Base-by-base conservation (phyloP, 2,888 invertebrate genomes). In the Hemaris fuciformis region DNA sequence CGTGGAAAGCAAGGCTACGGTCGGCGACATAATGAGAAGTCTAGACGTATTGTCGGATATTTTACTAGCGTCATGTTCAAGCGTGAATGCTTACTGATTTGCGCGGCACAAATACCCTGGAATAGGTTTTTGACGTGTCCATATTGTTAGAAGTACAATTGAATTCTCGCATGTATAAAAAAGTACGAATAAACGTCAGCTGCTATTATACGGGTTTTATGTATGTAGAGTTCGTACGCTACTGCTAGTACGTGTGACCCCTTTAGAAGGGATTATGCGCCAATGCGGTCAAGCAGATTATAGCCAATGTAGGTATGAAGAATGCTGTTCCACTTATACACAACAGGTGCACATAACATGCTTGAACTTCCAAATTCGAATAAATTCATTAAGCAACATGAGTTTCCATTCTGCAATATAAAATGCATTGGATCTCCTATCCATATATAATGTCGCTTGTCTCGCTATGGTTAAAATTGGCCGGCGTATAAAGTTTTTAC, bases 31-130 rank as follows among this genome's bases (percentile, higher is more conserved):
- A 78, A 84, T 83, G 81, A 79, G 79, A 79, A 80, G 84, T 84
- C 87, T 87, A 85, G 85, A 85, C 85, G 71, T 66, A 79, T 77
- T 83, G 81, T 81, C 67, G 23, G 38, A 48, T 27, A 27, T 27
- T 53, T 53, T 31, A 53, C 31, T 18, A 18, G 34, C 31, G 10
- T 53, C 53, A 53, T 27, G 20, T 53, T 53, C 27, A 53, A 53
- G 3, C 53, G 53, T 18, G 31, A 53, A 53, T 53, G 31, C 53
- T 53, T 31, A 53, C 31, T 31, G 53, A 31, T 53, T 53, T 31
- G 18, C n/a, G 25, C 31, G 53, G 8, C 3, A 27, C 4, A 18
- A 53, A 31, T 53, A 10, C 10, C 8, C 8, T 1, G 3, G 7
- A 31, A 4, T 53, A 1, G 41, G 18, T 57, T 22, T 20, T 38